A percentile compares a stretch with the other conserved stretches of the same genome.
Conservation (phyloP, 2,113 vertebrate genomes). For the Chionomys nivalis region DNA sequence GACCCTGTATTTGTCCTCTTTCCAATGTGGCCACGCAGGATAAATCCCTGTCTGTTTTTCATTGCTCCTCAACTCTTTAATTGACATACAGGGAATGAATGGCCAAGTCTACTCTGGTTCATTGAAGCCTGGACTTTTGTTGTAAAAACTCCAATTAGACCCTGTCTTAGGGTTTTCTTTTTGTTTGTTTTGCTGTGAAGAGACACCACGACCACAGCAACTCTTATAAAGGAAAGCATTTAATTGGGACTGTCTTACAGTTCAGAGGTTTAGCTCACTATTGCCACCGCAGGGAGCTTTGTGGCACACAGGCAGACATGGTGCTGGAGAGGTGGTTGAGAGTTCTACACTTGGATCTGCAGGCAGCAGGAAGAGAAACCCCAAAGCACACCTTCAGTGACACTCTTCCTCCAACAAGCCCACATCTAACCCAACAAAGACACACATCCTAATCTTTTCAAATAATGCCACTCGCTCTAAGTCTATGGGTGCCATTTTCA, state of each 20-base stretch:
- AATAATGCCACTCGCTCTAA: not conserved
- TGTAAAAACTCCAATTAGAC: not conserved
- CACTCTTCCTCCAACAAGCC: not conserved
- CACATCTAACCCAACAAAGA: not conserved
- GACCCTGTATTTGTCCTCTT: not conserved
- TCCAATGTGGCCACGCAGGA: not conserved
- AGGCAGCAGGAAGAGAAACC: not conserved
- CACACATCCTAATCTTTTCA: not conserved
- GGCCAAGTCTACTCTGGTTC: not conserved
- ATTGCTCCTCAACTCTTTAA: not conserved
- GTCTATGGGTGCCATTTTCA: not conserved
- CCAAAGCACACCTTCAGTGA: not conserved
- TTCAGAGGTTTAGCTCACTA: not conserved
- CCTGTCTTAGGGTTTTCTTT: not conserved
- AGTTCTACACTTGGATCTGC: not conserved
- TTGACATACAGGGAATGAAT: not conserved
- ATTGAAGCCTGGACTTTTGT: not conserved
- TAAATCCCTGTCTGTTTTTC: not conserved
- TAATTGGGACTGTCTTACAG: not conserved
- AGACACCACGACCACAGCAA: not conserved
- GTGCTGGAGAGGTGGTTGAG: not conserved
- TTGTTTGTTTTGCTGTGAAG: not conserved
- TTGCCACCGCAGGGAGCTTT: too few relatives aligned
- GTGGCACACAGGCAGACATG: not conserved
- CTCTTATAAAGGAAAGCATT: not conserved